Evolutionary conservation across 2,797 vertebrate genomes (phyloP).

Genomic region (Argyrosomus regius): DNA sequence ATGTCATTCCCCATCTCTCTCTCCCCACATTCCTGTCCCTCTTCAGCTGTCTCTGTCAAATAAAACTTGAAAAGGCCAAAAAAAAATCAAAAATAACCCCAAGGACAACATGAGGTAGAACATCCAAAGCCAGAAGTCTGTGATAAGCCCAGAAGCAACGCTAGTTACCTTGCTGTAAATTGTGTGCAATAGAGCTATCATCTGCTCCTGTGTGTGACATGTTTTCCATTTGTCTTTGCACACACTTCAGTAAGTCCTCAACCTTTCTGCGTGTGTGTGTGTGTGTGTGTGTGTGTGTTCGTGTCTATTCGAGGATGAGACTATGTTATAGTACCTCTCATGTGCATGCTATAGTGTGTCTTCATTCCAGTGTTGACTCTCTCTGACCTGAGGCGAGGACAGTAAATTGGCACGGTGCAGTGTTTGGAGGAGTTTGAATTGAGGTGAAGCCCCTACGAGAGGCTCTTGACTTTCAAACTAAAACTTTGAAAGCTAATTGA

Average conservation of each 20-base stretch:
- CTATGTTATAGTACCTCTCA: not conserved
- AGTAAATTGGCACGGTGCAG: constrained; percentile 42
- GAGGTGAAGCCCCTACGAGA: constrained; percentile 43
- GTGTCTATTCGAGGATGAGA: not conserved
- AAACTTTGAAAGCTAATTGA: constrained; percentile 44
- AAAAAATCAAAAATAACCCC: too few species aligned
- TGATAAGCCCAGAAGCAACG: not conserved
- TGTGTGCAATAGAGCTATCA: not conserved
- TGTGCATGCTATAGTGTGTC: not conserved
- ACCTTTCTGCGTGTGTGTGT: not conserved
- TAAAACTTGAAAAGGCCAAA: too few species aligned
- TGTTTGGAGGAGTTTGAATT: constrained; percentile 46
- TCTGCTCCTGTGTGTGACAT: constrained; percentile 3
- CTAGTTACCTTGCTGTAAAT: not conserved
- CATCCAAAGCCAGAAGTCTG: not conserved
- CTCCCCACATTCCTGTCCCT: too few species aligned
- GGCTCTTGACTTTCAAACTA: constrained; percentile 40
- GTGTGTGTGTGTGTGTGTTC: not conserved
- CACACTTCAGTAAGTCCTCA: not conserved
- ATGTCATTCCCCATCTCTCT: too few species aligned
- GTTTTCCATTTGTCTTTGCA: not conserved
- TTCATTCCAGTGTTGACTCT: constrained; percentile 22
- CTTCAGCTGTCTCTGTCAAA: too few species aligned
- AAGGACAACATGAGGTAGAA: not conserved
- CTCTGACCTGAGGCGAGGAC: constrained; percentile 55